Evolutionary conservation across 2,797 vertebrate species (phyloP).

Genomic region (Chrosomus eos): DNA sequence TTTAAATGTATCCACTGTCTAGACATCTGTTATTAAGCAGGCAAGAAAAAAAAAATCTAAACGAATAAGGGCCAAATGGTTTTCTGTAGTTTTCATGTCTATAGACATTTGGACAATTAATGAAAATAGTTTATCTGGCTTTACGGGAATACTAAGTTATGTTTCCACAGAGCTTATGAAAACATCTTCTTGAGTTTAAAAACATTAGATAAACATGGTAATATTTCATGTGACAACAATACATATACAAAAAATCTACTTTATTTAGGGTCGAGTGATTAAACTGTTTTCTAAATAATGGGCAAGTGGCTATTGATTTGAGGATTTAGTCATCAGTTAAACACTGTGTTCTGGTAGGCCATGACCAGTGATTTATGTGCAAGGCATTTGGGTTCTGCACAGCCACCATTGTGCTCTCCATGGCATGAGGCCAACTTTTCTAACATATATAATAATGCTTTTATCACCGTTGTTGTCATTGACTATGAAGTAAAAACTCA

Average conservation of each 20-base stretch:
- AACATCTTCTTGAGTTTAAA: not conserved
- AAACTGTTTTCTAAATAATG: not conserved
- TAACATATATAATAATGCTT: not conserved
- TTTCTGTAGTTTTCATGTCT: slow-evolving; percentile 5
- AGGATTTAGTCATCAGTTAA: not conserved
- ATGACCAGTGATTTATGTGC: not conserved
- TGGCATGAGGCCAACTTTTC: not conserved
- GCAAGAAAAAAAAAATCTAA: not conserved
- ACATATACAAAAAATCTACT: slow-evolving; percentile 3
- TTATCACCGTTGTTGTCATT: not conserved
- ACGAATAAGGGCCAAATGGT: slow-evolving; percentile 1
- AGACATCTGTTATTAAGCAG: not conserved
- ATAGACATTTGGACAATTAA: not conserved
- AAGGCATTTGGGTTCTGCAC: not conserved
- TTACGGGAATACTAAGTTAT: not conserved
- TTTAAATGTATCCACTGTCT: not conserved
- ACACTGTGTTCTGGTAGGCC: not conserved
- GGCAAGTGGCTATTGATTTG: not conserved
- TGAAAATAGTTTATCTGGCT: not conserved
- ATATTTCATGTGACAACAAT: slow-evolving; percentile 7
- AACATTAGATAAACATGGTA: not conserved
- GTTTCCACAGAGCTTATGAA: not conserved
- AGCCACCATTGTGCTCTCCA: not conserved
- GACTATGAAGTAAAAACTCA: not conserved
- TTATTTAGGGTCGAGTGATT: not conserved